Evolutionary conservation across 2,113 vertebrate species (phyloP).

Genomic region (Orientallactaga bullata): DNA sequence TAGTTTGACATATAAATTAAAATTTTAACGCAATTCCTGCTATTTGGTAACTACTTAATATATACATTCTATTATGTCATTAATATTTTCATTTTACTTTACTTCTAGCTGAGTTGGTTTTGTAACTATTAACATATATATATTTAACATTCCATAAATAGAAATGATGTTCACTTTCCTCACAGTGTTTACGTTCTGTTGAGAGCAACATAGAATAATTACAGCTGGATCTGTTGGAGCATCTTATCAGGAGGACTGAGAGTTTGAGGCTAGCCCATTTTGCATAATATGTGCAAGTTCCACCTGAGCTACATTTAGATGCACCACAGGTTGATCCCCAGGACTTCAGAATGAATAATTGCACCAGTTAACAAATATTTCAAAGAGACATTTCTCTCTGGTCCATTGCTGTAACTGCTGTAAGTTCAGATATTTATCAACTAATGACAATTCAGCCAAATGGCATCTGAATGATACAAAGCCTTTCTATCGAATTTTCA

Average conservation of each 20-base stretch:
- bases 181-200: neutral
- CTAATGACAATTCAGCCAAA: neutral
- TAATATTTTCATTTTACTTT: neutral
- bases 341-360: neutral
- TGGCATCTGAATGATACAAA: neutral
- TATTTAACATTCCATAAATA: neutral
- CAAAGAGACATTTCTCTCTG: neutral
- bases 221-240: neutral
- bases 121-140: neutral
- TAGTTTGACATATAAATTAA: neutral
- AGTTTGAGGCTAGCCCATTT: neutral
- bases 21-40: neutral
- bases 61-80: too few species aligned
- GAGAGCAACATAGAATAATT: conserved; percentile 15
- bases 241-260: neutral
- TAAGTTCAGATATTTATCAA: neutral
- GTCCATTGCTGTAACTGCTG: neutral
- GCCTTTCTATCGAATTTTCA: neutral
- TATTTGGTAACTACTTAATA: neutral
- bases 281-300: neutral
- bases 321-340: too few species aligned
- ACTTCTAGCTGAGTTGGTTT: neutral
- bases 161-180: neutral
- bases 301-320: too few species aligned
- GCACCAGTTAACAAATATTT: neutral